Evolutionary conservation across 2,797 vertebrate genomes (phyloP), one percentile per base, ranked within the genome.

Genomic region (Psittacula echo): DNA sequence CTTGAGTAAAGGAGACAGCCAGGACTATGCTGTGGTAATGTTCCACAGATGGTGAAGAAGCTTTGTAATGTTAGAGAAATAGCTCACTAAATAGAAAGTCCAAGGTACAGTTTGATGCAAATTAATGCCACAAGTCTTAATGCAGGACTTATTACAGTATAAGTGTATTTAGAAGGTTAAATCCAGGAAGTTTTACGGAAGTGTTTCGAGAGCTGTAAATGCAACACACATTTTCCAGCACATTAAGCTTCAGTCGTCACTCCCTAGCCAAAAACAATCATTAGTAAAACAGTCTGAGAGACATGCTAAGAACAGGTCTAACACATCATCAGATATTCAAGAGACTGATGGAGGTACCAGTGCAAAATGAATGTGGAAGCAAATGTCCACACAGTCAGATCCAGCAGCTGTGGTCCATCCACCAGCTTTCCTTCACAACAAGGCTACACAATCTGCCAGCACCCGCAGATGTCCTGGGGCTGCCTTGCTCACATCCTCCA

Each of bases 171-270:
- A 77, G 58, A 80, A 86, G 76, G 80, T 76, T 54, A 74, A 81
- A 15, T 64, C 39, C 60, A 75, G 62, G 62, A 91, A 93, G 32
- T 73, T 88, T 86, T 75, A 92, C 1, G 1, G 41, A 87, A 66
- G 22, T 81, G 54, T 90, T 92, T 89, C 82, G 81, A 84, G 60
- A 81, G 41, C 53, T 86, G 44, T 84, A 92, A 97, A 86, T 50
- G 62, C 64, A 88, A 86, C 26, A 51, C 0, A 0, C 56, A 80
- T 76, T 96, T 92, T 89, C 71, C 87, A 93, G 76, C 37, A 65
- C 45, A 45, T 93, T 68, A 85, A 56, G 32, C 74, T 56, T 67
- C 72, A 83, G 79, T 68, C 68, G 70, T 53, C 9, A 2, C 34
- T 80, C 53, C 39, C 37, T 44, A 61, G 64, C 71, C 70, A 76